These are phyloP conservation scores for Cygnus buccinator DNA, from an alignment of 2,113 vertebrate species.

Conservation along the genomic window DNA sequence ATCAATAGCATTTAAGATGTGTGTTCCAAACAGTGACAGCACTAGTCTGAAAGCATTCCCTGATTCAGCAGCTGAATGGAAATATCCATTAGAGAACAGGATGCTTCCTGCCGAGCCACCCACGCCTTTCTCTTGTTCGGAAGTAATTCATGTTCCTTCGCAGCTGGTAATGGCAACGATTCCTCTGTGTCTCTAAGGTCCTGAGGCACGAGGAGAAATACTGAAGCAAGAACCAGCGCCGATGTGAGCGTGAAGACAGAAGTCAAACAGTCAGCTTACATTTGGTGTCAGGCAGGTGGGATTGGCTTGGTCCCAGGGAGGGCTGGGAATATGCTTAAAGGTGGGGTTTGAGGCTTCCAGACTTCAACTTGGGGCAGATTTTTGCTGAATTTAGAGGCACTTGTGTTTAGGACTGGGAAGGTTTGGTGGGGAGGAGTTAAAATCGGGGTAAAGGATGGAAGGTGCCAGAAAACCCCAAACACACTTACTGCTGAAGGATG, in stretches of 20 bases:
- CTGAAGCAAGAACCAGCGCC: background rate
- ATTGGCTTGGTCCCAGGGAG: background rate
- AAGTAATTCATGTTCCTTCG: conserved; percentile 23
- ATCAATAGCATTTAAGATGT: conserved; percentile 44
- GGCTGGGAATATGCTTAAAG: background rate
- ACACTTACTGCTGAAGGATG: background rate
- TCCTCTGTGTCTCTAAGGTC: background rate
- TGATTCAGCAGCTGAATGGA: conserved; percentile 62
- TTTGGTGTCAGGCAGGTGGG: background rate
- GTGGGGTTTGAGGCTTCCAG: background rate
- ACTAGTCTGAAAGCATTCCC: conserved; percentile 38
- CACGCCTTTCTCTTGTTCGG: background rate
- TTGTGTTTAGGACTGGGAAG: background rate
- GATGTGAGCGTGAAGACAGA: background rate
- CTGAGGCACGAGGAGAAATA: background rate
- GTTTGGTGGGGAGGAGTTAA: background rate
- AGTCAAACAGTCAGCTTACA: background rate
- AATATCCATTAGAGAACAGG: conserved; percentile 41
- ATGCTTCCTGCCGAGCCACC: conserved; percentile 44
- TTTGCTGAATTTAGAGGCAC: background rate
- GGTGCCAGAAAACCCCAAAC: background rate
- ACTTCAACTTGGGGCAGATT: background rate
- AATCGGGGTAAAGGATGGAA: background rate
- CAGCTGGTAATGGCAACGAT: conserved; percentile 34
- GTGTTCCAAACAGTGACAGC: conserved; percentile 42